Conservation (phyloP, 2,797 vertebrate genomes). For the Meriones psammophilus region DNA sequence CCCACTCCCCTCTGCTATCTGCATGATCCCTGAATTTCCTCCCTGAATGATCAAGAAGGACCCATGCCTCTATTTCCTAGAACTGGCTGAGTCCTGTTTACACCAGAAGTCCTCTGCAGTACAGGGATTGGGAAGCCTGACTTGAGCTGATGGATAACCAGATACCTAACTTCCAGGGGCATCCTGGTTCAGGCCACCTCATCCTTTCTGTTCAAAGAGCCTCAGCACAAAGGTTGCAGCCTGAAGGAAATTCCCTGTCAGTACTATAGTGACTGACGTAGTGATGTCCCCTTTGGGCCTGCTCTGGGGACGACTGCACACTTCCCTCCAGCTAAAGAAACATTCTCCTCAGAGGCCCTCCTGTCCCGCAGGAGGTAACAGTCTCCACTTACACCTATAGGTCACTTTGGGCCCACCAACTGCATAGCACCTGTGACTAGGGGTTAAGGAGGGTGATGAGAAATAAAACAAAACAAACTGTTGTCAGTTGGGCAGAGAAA, state of each 20-base stretch:
- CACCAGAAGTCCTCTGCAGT: no score
- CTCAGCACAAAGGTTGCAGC: not conserved
- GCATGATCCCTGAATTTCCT: not conserved
- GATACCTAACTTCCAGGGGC: not conserved
- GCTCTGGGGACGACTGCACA: not conserved
- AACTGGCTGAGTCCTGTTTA: not conserved
- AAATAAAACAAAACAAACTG: not conserved
- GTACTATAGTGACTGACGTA: not conserved
- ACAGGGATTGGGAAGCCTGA: not conserved
- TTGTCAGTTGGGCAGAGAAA: constrained; percentile 55
- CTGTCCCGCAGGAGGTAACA: not conserved
- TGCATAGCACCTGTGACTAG: not conserved
- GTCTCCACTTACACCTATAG: not conserved
- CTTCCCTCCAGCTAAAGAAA: not conserved
- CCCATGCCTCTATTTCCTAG: not conserved
- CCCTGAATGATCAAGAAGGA: not conserved
- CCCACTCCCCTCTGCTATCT: not conserved
- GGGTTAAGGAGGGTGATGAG: constrained; percentile 36
- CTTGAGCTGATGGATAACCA: not conserved
- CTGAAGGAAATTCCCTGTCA: not conserved
- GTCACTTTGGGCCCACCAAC: not conserved
- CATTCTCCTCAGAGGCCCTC: not conserved
- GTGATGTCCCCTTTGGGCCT: not conserved
- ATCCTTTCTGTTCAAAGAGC: not conserved
- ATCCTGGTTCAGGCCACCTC: not conserved